Evolutionary conservation across 1,140 invertebrate genomes (phyloP), one percentile per base, ranked within the genome.

Genomic region (Homarus americanus): DNA sequence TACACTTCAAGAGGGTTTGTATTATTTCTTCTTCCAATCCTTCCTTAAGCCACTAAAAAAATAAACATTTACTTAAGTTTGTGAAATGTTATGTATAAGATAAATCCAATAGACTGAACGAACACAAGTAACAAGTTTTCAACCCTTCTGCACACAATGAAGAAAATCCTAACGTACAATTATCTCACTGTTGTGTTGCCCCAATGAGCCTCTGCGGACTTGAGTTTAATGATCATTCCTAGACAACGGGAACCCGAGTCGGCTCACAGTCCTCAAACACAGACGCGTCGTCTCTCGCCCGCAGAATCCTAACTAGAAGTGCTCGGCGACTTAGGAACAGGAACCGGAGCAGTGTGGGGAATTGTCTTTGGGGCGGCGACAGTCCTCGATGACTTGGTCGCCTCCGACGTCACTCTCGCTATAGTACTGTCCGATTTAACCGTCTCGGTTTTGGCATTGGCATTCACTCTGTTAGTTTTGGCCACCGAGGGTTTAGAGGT

Each of bases 341-440:
- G 88, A 76, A 90, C 88, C 41, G 88, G 88, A 28, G 49, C 80
- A 17, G 88, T 90, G 72, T 90, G 83, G 34, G 88, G 69, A 36
- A 80, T 53, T 38, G 32, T 83, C 36, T 76, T 76, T 36, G 36
- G 69, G 32, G 53, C 20, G 24, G 17, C 53, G 24, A 20, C 53
- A 20, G 53, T 53, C 34, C n/a, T 36, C 20, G 69, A 28, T 24
- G 69, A 66, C 7, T 32, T 63, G 63, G 58, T 53, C 28, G 24
- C 2, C 9, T 32, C 63, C 32, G 63, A 69, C 24, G 20, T 20
- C 10, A 15, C 63, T 44, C 72, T 72, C 72, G 38, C 12, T 84
- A 84, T n/a, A n/a, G n/a, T n/a, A 41, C 63, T 84, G 24, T 72
- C 78, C n/a, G 78, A 41, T 44, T 80, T 80, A 34, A 28, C 78